phyloP scores from a whole-genome alignment of 2,888 invertebrate species.

The Graphium colonna region DNA sequence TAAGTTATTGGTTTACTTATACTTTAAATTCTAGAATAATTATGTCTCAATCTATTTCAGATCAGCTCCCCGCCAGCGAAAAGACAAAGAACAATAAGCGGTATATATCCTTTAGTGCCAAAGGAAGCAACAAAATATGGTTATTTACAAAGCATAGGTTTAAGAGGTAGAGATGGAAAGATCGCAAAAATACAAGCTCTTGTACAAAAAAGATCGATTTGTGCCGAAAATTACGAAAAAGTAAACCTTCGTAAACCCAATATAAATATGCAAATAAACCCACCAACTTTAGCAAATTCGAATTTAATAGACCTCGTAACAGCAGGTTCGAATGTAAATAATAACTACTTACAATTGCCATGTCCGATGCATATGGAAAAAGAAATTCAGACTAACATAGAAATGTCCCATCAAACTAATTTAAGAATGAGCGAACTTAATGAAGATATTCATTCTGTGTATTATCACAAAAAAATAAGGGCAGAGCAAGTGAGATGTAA shows the following conservation, averaged over 20 bases:
- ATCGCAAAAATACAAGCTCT: conserved; percentile 50
- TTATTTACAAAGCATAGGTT: conserved; percentile 36
- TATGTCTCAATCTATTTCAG: conserved; percentile 2
- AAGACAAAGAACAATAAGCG: conserved; percentile 45
- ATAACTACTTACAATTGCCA: conserved; percentile 23
- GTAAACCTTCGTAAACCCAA: too few relatives aligned
- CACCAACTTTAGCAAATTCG: conserved; percentile 17
- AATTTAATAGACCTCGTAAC: conserved; percentile 17
- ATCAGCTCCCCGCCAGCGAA: conserved; percentile 26
- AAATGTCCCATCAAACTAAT: not conserved
- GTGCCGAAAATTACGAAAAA: too few relatives aligned
- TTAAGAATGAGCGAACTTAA: not conserved
- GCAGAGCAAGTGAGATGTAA: conserved; percentile 40
- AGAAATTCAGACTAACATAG: not conserved
- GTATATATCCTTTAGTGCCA: conserved; percentile 45
- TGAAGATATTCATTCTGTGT: conserved; percentile 30
- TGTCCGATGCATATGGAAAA: conserved; percentile 22
- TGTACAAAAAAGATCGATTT: conserved; percentile 43
- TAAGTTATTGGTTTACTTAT: too few relatives aligned
- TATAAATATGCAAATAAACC: too few relatives aligned
- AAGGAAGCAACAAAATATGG: conserved; percentile 28
- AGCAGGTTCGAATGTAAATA: conserved; percentile 11
- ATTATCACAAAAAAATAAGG: conserved; percentile 52
- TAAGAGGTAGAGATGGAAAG: conserved; percentile 47
- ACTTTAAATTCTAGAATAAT: too few relatives aligned